Evolutionary conservation across 2,797 vertebrate species (phyloP).

Genomic region (Chiloscyllium punctatum): DNA sequence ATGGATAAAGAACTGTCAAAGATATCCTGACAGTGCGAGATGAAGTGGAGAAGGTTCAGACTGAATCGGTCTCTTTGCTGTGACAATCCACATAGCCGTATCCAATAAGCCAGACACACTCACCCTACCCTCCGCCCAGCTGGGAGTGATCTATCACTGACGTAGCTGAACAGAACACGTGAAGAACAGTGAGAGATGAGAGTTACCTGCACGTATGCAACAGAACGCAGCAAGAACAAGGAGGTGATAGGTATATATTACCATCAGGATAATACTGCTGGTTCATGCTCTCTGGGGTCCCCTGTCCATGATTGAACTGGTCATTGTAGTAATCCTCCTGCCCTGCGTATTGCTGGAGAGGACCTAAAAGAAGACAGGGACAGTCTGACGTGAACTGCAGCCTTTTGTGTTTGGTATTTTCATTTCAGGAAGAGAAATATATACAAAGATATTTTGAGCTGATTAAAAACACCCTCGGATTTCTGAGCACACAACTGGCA

Average conservation of each 20-base stretch:
- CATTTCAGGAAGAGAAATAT: not conserved
- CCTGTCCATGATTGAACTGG: constrained; percentile 99
- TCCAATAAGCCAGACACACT: not conserved
- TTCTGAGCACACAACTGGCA: not conserved
- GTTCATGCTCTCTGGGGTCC: constrained; percentile 95
- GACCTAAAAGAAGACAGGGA: constrained; percentile 74
- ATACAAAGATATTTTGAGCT: not conserved
- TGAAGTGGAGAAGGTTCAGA: not conserved
- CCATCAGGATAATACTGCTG: constrained; percentile 75
- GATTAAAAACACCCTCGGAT: not conserved
- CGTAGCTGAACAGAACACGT: not conserved
- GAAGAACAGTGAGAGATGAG: not conserved
- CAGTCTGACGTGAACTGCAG: constrained; percentile 6
- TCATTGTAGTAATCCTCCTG: constrained; percentile 99
- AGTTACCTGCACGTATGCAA: not conserved
- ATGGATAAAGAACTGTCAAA: too few relatives aligned
- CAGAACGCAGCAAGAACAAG: not conserved
- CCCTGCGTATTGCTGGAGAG: constrained; percentile 98
- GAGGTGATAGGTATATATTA: constrained; percentile 50
- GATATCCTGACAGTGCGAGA: not conserved
- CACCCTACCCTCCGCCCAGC: not conserved
- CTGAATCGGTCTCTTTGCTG: not conserved
- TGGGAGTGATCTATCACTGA: not conserved
- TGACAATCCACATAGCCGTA: not conserved
- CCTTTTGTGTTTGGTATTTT: not conserved